Percentiles rank a stretch among this genome's conserved stretches.
These are phyloP conservation scores for Escarpia spicata DNA, from an alignment of 2,888 invertebrate species.

Conservation along the genomic window DNA sequence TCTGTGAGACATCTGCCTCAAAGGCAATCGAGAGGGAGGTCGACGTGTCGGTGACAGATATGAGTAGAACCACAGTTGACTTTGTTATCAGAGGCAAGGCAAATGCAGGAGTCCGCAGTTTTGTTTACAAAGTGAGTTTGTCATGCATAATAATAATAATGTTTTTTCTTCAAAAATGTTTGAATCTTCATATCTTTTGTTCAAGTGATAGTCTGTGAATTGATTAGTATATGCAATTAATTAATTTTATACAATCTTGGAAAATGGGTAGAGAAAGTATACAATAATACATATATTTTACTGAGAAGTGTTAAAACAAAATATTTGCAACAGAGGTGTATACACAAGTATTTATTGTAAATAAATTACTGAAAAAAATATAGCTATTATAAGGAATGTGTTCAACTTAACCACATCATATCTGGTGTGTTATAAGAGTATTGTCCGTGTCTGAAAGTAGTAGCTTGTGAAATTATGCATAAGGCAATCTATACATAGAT, in stretches of 20 bases:
- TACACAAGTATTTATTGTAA: too few species aligned
- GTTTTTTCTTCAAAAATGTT: neutral
- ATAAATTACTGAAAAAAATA: too few species aligned
- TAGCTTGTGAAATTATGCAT: neutral
- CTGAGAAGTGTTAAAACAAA: neutral
- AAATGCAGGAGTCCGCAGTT: slow-evolving; percentile 35
- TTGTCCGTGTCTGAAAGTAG: too few species aligned
- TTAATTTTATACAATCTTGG: neutral
- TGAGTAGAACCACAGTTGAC: slow-evolving; percentile 28
- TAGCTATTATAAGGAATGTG: too few species aligned
- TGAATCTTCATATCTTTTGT: neutral
- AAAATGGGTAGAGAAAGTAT: neutral
- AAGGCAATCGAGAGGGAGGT: slow-evolving; percentile 33
- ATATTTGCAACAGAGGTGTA: too few species aligned
- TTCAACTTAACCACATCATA: too few species aligned
- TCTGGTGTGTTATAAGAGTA: too few species aligned
- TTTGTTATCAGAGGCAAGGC: slow-evolving; percentile 45
- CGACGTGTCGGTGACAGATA: slow-evolving; percentile 39
- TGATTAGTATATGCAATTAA: neutral
- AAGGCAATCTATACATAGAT: too few species aligned
- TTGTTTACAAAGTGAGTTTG: slow-evolving; percentile 37
- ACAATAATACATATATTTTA: neutral
- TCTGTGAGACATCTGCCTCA: slow-evolving; percentile 32
- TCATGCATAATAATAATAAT: neutral
- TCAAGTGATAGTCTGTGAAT: neutral